Base-by-base conservation (phyloP, 2,113 vertebrate species). In the Sminthopsis crassicaudata region DNA sequence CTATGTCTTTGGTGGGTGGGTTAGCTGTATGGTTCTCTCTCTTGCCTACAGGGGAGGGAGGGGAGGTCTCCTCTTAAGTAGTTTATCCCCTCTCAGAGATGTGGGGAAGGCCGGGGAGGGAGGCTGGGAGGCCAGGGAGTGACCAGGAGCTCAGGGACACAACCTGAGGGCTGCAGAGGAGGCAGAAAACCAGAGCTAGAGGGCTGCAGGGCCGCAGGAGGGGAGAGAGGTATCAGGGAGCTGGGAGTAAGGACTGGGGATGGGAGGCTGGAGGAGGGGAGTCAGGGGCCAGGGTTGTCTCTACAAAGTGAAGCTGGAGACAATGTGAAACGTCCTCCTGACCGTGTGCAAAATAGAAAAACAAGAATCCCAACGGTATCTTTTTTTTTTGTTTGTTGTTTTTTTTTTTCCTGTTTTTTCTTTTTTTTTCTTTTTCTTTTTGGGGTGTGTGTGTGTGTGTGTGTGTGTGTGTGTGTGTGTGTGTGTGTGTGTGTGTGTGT, bases 331-430 rank as follows among this genome's bases (percentile, higher is more conserved):
- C 96, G 95, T 96, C 96, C 97, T 98, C 97, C 97, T 97, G 97
- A 97, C 97, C 92, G 88, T 98, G 97, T 98, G 97, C 97, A 97
- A 98, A 98, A 96, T 97, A 97, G 97, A 97, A 98, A 55, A 84
- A 84, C 67, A 1, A 84, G 67, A 84, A 84, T 84, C 67, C 67
- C 67, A 84, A 84, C 67, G 7, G 67, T 84, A 84, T 42, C 67
- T 84, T 84, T 84, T 84, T 60, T 76, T 42, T 84, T 84, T 19
- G 27, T 57, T 57, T 30, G 25, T n/a, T 84, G 36, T 1, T n/a
- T 76, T 76, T n/a, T 57, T 55, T 67, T 76, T 76, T n/a, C 36
- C 36, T n/a, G 30, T 16, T 36, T 67, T 67, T 36, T 60, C 11
- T 60, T 60, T 60, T 53, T 53, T 67, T 16, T 1, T 53, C 5